Evolutionary conservation across 23 tunicate species (phyloP), one percentile per base, ranked within the genome.

Genomic region (Corella eumyota): DNA sequence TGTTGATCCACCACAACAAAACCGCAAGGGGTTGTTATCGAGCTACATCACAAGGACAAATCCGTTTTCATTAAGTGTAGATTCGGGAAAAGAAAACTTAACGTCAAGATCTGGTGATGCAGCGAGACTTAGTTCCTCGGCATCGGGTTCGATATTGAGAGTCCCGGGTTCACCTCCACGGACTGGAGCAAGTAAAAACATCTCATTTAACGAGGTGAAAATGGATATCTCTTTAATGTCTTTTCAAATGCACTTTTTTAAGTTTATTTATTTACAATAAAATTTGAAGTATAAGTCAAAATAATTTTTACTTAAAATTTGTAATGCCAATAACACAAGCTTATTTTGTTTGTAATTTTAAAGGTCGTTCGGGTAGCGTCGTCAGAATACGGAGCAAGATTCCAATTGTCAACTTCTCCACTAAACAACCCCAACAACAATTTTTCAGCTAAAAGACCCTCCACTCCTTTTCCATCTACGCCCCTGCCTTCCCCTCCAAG

Each of bases 131-230:
- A 55, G 62, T 26, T 68, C 64, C 13, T 60, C 83, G 19, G 27
- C 64, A 1, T 75, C 83, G 11, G 83, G 94, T 0, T 75, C 83
- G 6, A 84, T 84, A 30, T 47, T 84, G 35, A 76, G 65, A 69
- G 25, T 61, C 2, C 83, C 94, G 17, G 94, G 94, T 5, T 84
- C 94, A 2, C 94, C 94, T 19, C 94, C 94, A 22, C 35, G 94
- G 35, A 58, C 69, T 21, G 83, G 83, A 32, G 25, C 78, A 1
- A 84, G 94, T 62, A 62, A 67, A 58, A 75, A 74, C 68, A 84
- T 84, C 21, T 62, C 84, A 0, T 84, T 84, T 38, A 84, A 70
- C 54, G 94, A 84, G 84, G 94, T 84, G n/a, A n/a, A n/a, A n/a
- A n/a, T n/a, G n/a, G n/a, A n/a, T n/a, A n/a, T n/a, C n/a, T n/a